Evolutionary conservation across 2,888 invertebrate genomes (phyloP).

Genomic region (Baronia brevicornis): DNA sequence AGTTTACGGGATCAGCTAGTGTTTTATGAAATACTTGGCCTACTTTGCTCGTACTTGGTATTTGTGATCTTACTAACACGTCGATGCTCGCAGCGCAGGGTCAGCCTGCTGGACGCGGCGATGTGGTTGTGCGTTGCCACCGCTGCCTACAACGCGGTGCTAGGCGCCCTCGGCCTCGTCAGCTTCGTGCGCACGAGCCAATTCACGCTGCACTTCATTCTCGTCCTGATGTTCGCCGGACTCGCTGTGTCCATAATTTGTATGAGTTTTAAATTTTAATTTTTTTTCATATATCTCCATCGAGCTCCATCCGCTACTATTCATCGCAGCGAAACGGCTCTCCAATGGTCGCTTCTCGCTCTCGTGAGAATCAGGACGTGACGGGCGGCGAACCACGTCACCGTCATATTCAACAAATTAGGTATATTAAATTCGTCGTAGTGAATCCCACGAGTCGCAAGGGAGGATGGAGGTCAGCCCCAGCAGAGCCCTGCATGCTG

Average conservation of each 20-base stretch:
- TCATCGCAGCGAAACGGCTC: too few species aligned
- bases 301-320: too few species aligned
- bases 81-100: constrained; percentile 28
- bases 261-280: constrained; percentile 22
- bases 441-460: too few species aligned
- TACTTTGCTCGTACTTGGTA: background rate
- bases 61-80: background rate
- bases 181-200: constrained; percentile 32
- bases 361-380: too few species aligned
- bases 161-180: constrained; percentile 32
- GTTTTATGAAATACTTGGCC: too few species aligned
- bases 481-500: too few species aligned
- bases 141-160: constrained; percentile 31
- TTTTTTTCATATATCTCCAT: constrained; percentile 4
- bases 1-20: too few species aligned
- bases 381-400: too few species aligned
- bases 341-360: too few species aligned
- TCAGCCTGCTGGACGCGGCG: constrained; percentile 23
- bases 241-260: constrained; percentile 31
- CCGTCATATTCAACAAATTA: too few species aligned
- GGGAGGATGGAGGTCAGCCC: too few species aligned
- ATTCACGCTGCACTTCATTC: constrained; percentile 30
- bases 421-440: too few species aligned
- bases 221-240: constrained; percentile 28
- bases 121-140: constrained; percentile 33